These are phyloP conservation scores for Callithrix jacchus DNA, from an alignment of 2,113 vertebrate genomes.

Conservation along the genomic window DNA sequence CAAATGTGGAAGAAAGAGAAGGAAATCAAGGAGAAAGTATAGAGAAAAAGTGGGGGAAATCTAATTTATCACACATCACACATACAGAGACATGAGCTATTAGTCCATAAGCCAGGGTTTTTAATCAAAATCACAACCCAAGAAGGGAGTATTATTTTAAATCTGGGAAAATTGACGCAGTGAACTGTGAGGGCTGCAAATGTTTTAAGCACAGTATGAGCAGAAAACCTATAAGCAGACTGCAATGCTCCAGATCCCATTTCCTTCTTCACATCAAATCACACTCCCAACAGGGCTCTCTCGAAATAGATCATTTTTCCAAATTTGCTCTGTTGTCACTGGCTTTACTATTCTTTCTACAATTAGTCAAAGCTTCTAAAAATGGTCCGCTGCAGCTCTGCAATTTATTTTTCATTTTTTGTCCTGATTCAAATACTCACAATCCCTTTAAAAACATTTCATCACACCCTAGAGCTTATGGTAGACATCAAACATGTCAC, in stretches of 20 bases:
- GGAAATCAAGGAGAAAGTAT: neutral
- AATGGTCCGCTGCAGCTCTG: constrained; percentile 32
- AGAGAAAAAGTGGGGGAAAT: neutral
- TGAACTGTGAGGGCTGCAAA: neutral
- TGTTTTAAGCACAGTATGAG: neutral
- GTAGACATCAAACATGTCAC: constrained; percentile 10
- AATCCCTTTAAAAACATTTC: constrained; percentile 58
- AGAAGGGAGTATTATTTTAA: constrained; percentile 28
- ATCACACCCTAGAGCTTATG: constrained; percentile 49
- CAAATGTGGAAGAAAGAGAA: neutral
- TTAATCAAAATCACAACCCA: constrained; percentile 38
- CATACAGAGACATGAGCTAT: neutral
- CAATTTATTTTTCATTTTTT: constrained; percentile 64
- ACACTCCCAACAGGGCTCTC: constrained; percentile 53
- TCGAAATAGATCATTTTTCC: constrained; percentile 64
- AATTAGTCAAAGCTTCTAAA: constrained; percentile 67
- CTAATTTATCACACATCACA: neutral
- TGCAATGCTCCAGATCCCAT: neutral
- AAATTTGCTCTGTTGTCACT: constrained; percentile 58
- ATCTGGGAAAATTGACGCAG: constrained; percentile 25
- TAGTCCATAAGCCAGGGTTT: neutral
- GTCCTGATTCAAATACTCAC: constrained; percentile 45
- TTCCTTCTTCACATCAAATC: constrained; percentile 24
- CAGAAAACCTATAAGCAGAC: neutral
- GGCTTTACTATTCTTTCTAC: constrained; percentile 50